Base-by-base conservation (phyloP, 1,140 invertebrate species). In the Yoshiicerus persimilis region DNA sequence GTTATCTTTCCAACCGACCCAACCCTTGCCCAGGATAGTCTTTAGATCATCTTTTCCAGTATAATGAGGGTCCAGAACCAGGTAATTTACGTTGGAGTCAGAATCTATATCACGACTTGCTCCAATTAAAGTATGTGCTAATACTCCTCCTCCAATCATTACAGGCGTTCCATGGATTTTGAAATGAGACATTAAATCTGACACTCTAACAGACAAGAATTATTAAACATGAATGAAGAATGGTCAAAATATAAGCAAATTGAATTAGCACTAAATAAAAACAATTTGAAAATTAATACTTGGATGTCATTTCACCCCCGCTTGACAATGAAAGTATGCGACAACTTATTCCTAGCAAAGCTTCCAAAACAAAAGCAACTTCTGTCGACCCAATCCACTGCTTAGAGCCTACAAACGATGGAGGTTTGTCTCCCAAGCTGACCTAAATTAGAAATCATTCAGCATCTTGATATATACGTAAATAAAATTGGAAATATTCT, bases 311-410 rank as follows among this genome's bases (percentile, higher is more conserved):
- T 90, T 99, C 98, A 56, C 94, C 94, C 13, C 98, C 98, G 47
- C 94, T 96, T 88, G 95, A 95, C 0, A 97, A 96, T 92, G 95
- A 95, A 85, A 99, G 93, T 86, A 99, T 97, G 92, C 96, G 96
- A 25, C 95, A 96, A 66, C 95, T 94, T 1, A 99, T 94, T 90
- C 96, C 94, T 8, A 96, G 93, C 38, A 98, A 92, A 86, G 96
- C 95, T 92, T 99, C 96, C 75, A 99, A 93, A 87, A 97, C 96
- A 93, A 96, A 99, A 91, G 96, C 96, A 4, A 99, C 97, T 95
- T 99, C 99, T 20, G 97, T 97, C 0, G 98, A 99, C 11, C 99
- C 99, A 92, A 99, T 99, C 99, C 99, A 99, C 92, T 99, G 95
- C 88, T 95, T 95, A 2, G 97, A 98, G 8, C 96, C 97, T 66